Conservation (phyloP, 1,140 invertebrate genomes). For the Formica exsecta region DNA sequence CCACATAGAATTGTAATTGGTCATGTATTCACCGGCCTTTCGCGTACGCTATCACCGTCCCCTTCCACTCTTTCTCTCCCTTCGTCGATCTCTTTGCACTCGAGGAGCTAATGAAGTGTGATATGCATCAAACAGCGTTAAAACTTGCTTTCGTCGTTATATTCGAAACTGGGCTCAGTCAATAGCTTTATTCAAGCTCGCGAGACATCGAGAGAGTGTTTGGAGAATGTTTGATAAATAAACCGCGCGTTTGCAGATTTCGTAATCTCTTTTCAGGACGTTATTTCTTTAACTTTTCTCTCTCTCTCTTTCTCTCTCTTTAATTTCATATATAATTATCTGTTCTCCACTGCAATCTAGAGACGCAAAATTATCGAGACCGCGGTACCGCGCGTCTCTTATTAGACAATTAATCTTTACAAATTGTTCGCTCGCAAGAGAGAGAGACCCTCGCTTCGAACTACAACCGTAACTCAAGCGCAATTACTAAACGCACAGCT, state of each 20-base stretch:
- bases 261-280: neutral
- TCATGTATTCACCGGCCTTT: constrained; percentile 79
- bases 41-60: constrained; percentile 44
- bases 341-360: too few relatives aligned
- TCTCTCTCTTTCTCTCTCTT: neutral
- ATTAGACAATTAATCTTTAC: constrained; percentile 42
- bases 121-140: constrained; percentile 83
- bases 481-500: constrained; percentile 40
- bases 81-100: constrained; percentile 76
- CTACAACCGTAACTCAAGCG: constrained; percentile 27
- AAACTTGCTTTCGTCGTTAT: constrained; percentile 65
- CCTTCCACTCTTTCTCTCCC: constrained; percentile 17
- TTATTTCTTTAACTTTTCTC: neutral
- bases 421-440: neutral
- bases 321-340: too few relatives aligned
- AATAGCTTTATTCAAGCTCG: constrained; percentile 23
- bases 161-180: constrained; percentile 11
- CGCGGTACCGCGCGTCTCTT: neutral
- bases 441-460: constrained; percentile 18
- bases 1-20: constrained; percentile 84
- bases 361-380: neutral
- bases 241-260: neutral
- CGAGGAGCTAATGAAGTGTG: constrained; percentile 83
- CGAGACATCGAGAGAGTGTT: neutral
- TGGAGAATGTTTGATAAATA: neutral